Conservation (phyloP, 1,140 invertebrate species). For the Solenopsis invicta region DNA sequence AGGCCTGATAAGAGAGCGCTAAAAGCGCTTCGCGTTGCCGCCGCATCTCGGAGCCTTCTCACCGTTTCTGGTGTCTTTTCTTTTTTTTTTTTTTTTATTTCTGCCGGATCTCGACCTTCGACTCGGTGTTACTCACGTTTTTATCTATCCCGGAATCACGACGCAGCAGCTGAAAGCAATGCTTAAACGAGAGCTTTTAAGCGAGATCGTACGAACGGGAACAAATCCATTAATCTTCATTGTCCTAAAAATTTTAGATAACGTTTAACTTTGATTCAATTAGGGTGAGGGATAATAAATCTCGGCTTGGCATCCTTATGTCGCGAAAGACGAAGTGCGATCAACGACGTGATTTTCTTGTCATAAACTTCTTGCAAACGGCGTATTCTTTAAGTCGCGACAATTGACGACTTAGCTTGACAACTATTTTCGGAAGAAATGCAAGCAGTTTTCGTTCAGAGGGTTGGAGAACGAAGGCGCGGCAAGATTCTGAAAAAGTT, state of each 20-base stretch:
- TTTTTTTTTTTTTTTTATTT: not conserved
- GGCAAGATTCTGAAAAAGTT: not conserved
- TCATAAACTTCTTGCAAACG: not conserved
- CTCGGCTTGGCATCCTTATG: not conserved
- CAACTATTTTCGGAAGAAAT: not conserved
- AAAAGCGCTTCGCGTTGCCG: constrained; percentile 74
- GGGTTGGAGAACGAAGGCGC: not conserved
- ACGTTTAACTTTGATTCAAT: constrained; percentile 9
- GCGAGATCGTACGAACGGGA: constrained; percentile 3
- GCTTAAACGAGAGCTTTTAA: constrained; percentile 21
- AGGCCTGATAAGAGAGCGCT: constrained; percentile 79
- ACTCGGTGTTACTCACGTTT: constrained; percentile 32
- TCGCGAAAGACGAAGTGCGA: not conserved
- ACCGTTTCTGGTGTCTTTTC: constrained; percentile 15
- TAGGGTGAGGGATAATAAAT: constrained; percentile 4
- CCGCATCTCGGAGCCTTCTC: constrained; percentile 64
- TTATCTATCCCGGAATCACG: constrained; percentile 45
- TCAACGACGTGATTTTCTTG: not conserved
- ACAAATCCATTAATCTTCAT: not conserved
- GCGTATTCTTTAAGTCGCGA: not conserved
- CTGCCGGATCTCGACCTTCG: constrained; percentile 4
- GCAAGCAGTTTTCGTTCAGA: not conserved
- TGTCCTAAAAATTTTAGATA: constrained; percentile 1
- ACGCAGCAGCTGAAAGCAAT: not conserved
- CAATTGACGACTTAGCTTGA: not conserved